A percentile compares a stretch with the other conserved stretches of the same genome.
Conservation (phyloP, 2,113 vertebrate genomes). For the Bufo bufo region DNA sequence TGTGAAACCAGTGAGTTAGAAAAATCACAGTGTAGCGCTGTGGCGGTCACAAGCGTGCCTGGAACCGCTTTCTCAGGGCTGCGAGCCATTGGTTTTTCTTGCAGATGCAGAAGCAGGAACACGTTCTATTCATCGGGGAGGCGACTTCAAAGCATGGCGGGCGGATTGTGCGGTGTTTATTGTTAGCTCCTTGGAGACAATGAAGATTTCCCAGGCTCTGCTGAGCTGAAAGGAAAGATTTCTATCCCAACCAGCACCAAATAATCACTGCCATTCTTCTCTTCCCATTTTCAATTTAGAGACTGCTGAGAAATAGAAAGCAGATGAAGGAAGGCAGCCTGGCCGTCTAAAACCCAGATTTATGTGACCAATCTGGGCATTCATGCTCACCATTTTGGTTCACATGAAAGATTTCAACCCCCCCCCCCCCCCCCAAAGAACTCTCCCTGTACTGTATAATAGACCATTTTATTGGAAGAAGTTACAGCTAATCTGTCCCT, state of each 20-base stretch:
- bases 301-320: slow-evolving; percentile 52
- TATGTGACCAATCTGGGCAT: slow-evolving; percentile 48
- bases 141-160: slow-evolving; percentile 45
- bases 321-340: slow-evolving; percentile 54
- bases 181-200: slow-evolving; percentile 55
- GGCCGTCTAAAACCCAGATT: slow-evolving; percentile 35
- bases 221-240: slow-evolving; percentile 54
- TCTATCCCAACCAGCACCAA: slow-evolving; percentile 49
- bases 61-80: slow-evolving; percentile 14
- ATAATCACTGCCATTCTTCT: slow-evolving; percentile 48
- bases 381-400: slow-evolving; percentile 40
- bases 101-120: slow-evolving; percentile 14
- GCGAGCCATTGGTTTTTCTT: slow-evolving; percentile 30
- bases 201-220: slow-evolving; percentile 57
- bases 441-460: slow-evolving; percentile 35
- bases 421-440: slow-evolving; percentile 6
- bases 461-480: slow-evolving; percentile 33
- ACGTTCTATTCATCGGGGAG: slow-evolving; percentile 21
- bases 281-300: slow-evolving; percentile 48
- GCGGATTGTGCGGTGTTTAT: slow-evolving; percentile 39
- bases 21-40: not conserved
- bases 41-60: slow-evolving; percentile 29
- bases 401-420: slow-evolving; percentile 43
- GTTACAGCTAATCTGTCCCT: slow-evolving; percentile 48
- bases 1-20: not conserved